Percentiles rank a stretch among this genome's conserved stretches.
Conservation (phyloP, 2,888 invertebrate genomes). For the Blastobasis lacticolella region DNA sequence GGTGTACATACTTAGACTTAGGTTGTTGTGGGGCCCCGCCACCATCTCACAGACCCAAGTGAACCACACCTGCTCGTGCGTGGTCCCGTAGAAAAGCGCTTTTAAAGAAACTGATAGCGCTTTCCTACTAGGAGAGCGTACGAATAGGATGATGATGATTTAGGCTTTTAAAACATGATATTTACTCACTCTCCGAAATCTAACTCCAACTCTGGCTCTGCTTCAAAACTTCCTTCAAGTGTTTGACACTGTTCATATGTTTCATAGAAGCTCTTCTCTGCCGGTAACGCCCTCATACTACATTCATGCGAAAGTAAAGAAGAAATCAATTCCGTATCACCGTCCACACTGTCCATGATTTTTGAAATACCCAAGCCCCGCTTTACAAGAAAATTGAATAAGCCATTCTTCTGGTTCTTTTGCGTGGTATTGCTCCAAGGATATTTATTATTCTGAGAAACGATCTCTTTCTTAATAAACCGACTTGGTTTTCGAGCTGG, state of each 20-base stretch:
- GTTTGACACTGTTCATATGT: conserved; percentile 48
- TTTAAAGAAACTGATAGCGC: too few relatives aligned
- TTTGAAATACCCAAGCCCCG: conserved; percentile 43
- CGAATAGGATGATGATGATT: too few relatives aligned
- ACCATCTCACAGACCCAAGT: too few relatives aligned
- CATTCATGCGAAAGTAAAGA: conserved; percentile 47
- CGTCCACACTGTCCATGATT: conserved; percentile 32
- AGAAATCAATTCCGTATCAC: conserved; percentile 35
- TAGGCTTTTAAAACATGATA: too few relatives aligned
- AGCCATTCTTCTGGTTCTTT: conserved; percentile 37
- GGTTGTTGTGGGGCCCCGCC: too few relatives aligned
- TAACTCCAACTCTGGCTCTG: conserved; percentile 24
- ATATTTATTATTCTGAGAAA: conserved; percentile 56
- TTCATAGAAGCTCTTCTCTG: conserved; percentile 50
- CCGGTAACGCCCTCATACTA: conserved; percentile 39
- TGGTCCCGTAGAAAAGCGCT: too few relatives aligned
- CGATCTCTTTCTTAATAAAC: conserved; percentile 37
- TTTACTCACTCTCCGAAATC: conserved; percentile 36
- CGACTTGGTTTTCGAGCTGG: conserved; percentile 28
- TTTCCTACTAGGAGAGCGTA: too few relatives aligned
- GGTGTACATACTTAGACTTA: too few relatives aligned
- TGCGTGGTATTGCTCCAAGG: conserved; percentile 57
- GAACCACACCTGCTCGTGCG: too few relatives aligned
- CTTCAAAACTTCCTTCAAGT: conserved; percentile 33
- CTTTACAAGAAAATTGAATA: conserved; percentile 49